Base-by-base conservation (phyloP, 2,113 vertebrate species). In the Alectura lathami region DNA sequence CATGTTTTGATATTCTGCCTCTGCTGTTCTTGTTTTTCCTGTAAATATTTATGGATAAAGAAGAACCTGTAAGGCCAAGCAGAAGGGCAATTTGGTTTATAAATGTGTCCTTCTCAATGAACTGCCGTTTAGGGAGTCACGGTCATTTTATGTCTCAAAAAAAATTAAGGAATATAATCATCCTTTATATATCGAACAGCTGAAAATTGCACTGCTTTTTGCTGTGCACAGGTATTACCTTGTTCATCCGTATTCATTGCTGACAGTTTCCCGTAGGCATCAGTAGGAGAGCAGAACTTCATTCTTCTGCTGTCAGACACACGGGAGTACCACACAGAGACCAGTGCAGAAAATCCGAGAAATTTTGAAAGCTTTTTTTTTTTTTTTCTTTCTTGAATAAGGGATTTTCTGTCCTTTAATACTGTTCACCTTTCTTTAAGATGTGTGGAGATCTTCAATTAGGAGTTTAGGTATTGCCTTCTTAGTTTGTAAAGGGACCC, bases 201-300 rank as follows among this genome's bases (percentile, higher is more conserved):
- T 94, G 27, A 79, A 89, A 93, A 26, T 56, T n/a, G 30, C 68
- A 32, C 17, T 79, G 36, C 22, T 73, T 92, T 86, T 82, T 87
- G 69, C 40, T 57, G 3, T 32, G 32, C 20, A 27, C 0, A 0
- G 2, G 16, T 51, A 11, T 34, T 81, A 38, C 47, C 32, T 48
- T 59, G 11, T 59, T 75, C 68, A 21, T 62, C 54, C 54, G 32
- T 72, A 23, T 67, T 53, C 15, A 34, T 60, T 72, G 32, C 24
- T 95, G 60, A 7, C 24, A 83, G 27, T 76, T 60, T 76, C 68
- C 38, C 4, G 3, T 47, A 36, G 22, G 4, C 36, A 36, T 80
- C 24, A 50, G 38, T 78, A 63, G 34, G 24, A 87, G 29, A 83
- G 4, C 38, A 86, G 47, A 85, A n/a, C 16, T 69, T 64, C 0